These are phyloP conservation scores for Diorhabda carinulata DNA, from an alignment of 1,140 invertebrate genomes.

Conservation along the genomic window DNA sequence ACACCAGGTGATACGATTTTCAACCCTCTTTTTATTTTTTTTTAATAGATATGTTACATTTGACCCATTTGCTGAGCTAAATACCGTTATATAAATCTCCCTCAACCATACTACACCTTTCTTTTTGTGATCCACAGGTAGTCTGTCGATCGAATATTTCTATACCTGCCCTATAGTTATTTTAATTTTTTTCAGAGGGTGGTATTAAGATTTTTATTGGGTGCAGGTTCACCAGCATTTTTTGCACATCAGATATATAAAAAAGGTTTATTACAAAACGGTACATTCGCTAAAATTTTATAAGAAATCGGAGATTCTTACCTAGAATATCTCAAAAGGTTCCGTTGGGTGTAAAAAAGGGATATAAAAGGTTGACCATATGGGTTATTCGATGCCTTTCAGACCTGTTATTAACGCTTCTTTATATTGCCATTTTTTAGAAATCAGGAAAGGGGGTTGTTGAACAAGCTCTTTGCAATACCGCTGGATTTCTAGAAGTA, in stretches of 20 bases:
- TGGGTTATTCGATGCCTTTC: neutral
- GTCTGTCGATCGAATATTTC: neutral
- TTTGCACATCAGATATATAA: constrained; percentile 1
- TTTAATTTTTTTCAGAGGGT: neutral
- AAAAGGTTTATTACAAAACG: neutral
- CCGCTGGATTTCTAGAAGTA: no score
- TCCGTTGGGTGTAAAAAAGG: neutral
- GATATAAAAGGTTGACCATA: neutral
- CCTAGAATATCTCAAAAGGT: neutral
- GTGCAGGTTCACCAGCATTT: neutral
- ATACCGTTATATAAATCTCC: neutral
- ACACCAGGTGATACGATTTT: neutral
- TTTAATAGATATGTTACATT: neutral
- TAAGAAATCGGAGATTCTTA: neutral
- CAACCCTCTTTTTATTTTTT: neutral
- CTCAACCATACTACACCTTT: neutral
- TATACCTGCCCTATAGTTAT: constrained; percentile 2
- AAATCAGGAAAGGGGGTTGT: no score
- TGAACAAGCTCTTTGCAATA: no score
- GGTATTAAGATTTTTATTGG: neutral
- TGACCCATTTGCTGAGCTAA: neutral
- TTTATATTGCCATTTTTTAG: neutral
- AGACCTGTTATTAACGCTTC: neutral
- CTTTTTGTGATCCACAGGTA: neutral
- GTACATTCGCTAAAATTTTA: neutral